Percentiles rank a stretch among this genome's conserved stretches.
phyloP scores from a whole-genome alignment of 2,113 vertebrate genomes.

The Syngnathus scovelli region DNA sequence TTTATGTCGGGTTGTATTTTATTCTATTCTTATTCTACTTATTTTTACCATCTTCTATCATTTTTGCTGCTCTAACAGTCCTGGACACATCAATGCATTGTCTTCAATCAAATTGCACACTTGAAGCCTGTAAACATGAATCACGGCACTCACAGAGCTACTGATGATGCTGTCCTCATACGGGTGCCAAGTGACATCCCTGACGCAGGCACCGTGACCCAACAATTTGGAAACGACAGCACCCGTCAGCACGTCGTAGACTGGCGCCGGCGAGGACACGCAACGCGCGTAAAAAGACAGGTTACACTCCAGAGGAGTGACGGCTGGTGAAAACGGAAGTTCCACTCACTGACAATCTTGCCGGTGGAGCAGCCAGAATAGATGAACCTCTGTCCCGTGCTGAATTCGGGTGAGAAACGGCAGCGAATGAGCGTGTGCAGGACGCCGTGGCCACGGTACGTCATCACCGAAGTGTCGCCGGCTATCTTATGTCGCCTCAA shows the following conservation, averaged over 20 bases:
- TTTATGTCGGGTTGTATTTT: not conserved
- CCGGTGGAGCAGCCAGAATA: slow-evolving; percentile 89
- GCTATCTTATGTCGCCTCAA: slow-evolving; percentile 81
- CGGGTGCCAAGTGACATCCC: slow-evolving; percentile 88
- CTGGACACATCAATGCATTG: too few relatives aligned
- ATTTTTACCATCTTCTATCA: too few relatives aligned
- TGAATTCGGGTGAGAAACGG: slow-evolving; percentile 83
- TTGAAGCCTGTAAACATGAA: not conserved
- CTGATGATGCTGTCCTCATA: slow-evolving; percentile 84
- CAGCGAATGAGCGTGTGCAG: slow-evolving; percentile 88
- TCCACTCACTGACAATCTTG: slow-evolving; percentile 80
- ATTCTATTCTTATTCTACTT: too few relatives aligned
- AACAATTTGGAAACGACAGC: slow-evolving; percentile 76
- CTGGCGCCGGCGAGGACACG: slow-evolving; percentile 60
- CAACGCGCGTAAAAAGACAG: not conserved
- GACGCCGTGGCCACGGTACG: slow-evolving; percentile 86
- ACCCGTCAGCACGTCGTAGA: slow-evolving; percentile 83
- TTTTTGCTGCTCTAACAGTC: too few relatives aligned
- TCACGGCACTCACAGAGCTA: slow-evolving; percentile 79
- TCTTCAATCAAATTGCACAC: too few relatives aligned
- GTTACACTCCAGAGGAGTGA: not conserved
- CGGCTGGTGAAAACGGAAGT: not conserved
- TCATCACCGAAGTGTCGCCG: slow-evolving; percentile 88
- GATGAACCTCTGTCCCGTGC: slow-evolving; percentile 85
- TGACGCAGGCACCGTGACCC: slow-evolving; percentile 83